Base-by-base conservation (phyloP, 2,888 invertebrate genomes). In the Julus scandinavius region DNA sequence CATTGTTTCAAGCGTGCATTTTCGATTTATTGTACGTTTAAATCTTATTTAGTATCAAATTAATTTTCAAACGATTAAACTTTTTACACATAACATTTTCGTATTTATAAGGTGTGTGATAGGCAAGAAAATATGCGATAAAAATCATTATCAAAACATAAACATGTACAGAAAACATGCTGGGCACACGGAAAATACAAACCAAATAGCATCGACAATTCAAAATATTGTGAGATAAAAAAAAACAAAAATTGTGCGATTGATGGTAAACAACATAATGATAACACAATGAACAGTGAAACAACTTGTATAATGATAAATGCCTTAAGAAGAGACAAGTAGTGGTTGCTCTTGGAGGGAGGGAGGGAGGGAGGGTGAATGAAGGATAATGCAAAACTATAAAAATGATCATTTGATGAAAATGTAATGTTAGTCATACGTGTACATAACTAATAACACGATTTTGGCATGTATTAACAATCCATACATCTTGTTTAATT, bases 161-260 rank as follows among this genome's bases (percentile, higher is more conserved):
- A 72, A 72, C 72, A 72, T 11, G 72, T 72, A 72, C 72, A 72
- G 72, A 72, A 72, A 72, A 72, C 72, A 72, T 72, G 72, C 72
- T 72, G 6, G 29, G 72, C 72, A n/a, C 72, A 72, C 2, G 29
- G 2, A 29, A 72, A 29, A 72, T 72, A 72, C 72, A 72, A 72
- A 29, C 29, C 72, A 72, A 72, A 72, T 3, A 29, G 72, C 72
- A 72, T 72, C 29, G n/a, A 72, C 72, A 72, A 29, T 72, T 11
- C 29, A 29, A 29, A n/a, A 29, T 11, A 72, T 29, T 72, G 72
- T 72, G 72, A 63, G n/a, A 2, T 4, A 63, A 63, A 63, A 63
- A n/a, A 63, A 63, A 63, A 29, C 29, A n/a, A 72, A 72, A 72
- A 72, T 11, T 72, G 72, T 72, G 72, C 72, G 72, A 72, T 72